A percentile compares a stretch with the other conserved stretches of the same genome.
Evolutionary conservation across 1,140 invertebrate genomes (phyloP).

Genomic region (Drosophila aff.): DNA sequence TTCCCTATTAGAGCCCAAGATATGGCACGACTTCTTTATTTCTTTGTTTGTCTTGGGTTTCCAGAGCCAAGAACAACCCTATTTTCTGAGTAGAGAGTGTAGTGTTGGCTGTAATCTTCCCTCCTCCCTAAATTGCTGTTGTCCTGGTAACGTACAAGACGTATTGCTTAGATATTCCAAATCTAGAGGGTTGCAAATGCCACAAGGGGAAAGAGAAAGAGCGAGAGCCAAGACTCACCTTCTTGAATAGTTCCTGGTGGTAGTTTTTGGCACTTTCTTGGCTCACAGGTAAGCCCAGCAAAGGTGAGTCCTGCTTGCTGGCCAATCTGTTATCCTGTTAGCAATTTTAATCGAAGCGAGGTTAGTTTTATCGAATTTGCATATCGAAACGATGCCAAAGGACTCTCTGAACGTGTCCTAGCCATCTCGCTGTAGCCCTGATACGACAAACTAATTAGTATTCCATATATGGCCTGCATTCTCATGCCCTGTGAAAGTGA

Average conservation of each 20-base stretch:
- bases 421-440: constrained; percentile 25
- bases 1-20: constrained; percentile 25
- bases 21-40: constrained; percentile 17
- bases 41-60: background rate
- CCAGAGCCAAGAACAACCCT: constrained; percentile 26
- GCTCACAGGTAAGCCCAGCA: constrained; percentile 1
- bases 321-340: constrained; percentile 56
- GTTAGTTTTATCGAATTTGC: constrained; percentile 52
- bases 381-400: constrained; percentile 29
- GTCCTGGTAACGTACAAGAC: constrained; percentile 51
- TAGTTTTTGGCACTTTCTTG: constrained; percentile 32
- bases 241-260: constrained; percentile 45
- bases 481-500: constrained; percentile 26
- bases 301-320: constrained; percentile 29
- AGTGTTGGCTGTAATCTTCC: constrained; percentile 15
- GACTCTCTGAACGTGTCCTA: background rate
- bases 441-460: constrained; percentile 14
- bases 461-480: constrained; percentile 19
- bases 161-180: constrained; percentile 13
- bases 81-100: background rate
- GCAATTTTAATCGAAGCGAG: constrained; percentile 44
- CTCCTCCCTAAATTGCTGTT: constrained; percentile 36
- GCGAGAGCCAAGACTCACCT: constrained; percentile 15
- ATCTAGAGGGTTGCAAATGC: constrained; percentile 17
- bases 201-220: constrained; percentile 5